Evolutionary conservation across 1,140 invertebrate species (phyloP).

Genomic region (Nomia melanderi): DNA sequence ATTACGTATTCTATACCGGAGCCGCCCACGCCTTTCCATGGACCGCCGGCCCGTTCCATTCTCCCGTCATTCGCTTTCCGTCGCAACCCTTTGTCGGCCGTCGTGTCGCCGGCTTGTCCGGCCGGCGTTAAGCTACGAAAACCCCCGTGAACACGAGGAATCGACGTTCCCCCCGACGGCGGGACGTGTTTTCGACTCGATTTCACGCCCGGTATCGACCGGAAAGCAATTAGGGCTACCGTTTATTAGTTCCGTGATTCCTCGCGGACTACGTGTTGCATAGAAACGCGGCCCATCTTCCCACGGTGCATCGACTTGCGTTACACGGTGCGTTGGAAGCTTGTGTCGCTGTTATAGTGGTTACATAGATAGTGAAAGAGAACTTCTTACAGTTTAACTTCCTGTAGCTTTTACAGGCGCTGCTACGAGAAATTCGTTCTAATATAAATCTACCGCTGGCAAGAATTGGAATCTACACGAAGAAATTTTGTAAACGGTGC

Average conservation of each 20-base stretch:
- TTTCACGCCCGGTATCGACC: background rate
- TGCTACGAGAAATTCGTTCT: too few relatives aligned
- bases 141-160: background rate
- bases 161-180: background rate
- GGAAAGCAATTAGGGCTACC: background rate
- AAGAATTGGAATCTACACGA: too few relatives aligned
- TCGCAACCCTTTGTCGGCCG: background rate
- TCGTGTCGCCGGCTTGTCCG: background rate
- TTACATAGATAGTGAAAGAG: too few relatives aligned
- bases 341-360: too few relatives aligned
- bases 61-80: background rate
- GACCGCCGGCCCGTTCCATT: conserved; percentile 4
- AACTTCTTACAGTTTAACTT: too few relatives aligned
- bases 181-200: background rate
- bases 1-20: conserved; percentile 60
- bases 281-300: too few relatives aligned
- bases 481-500: too few relatives aligned
- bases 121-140: conserved; percentile 6
- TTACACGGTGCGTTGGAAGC: too few relatives aligned
- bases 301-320: too few relatives aligned
- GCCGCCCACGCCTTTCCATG: conserved; percentile 25
- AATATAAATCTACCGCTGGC: too few relatives aligned
- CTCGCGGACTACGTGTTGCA: background rate
- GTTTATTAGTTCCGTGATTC: conserved; percentile 8
- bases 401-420: too few relatives aligned